Evolutionary conservation across 2,888 invertebrate genomes (phyloP).

Genomic region (Drosophila borealis): DNA sequence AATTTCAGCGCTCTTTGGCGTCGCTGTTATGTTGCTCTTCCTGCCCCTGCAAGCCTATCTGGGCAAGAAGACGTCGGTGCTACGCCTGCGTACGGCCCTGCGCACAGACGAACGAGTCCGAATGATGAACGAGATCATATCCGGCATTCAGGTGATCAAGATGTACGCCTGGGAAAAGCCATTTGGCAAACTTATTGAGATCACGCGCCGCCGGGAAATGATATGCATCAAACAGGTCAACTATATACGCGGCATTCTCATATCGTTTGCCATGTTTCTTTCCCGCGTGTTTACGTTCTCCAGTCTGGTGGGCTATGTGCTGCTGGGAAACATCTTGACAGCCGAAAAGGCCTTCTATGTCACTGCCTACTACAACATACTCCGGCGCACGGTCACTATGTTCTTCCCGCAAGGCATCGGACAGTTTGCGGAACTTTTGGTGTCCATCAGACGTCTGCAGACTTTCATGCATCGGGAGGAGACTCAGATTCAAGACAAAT

Average conservation of each 20-base stretch:
- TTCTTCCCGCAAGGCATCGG: constrained; percentile 92
- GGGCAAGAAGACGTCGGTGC: constrained; percentile 91
- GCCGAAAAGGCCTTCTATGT: constrained; percentile 95
- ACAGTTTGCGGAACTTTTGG: constrained; percentile 87
- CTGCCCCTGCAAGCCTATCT: constrained; percentile 91
- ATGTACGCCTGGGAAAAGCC: constrained; percentile 98
- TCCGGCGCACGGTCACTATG: constrained; percentile 93
- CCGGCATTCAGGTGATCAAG: constrained; percentile 96
- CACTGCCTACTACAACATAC: constrained; percentile 94
- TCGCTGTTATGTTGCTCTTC: constrained; percentile 87
- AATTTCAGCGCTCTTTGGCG: constrained; percentile 86
- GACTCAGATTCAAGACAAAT: constrained; percentile 83
- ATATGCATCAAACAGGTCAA: constrained; percentile 90
- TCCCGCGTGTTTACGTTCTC: constrained; percentile 94
- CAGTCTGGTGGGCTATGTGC: constrained; percentile 91
- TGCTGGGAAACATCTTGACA: constrained; percentile 90
- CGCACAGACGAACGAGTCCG: constrained; percentile 95
- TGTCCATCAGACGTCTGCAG: constrained; percentile 87
- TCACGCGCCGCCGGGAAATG: constrained; percentile 87
- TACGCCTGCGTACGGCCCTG: constrained; percentile 91
- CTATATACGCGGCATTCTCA: constrained; percentile 90
- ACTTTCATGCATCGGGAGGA: constrained; percentile 88
- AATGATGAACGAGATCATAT: constrained; percentile 95
- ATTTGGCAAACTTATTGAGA: constrained; percentile 90
- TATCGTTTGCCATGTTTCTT: constrained; percentile 94